Evolutionary conservation across 2,113 vertebrate genomes (phyloP), one percentile per base, ranked within the genome.

Genomic region (Nerophis ophidion): DNA sequence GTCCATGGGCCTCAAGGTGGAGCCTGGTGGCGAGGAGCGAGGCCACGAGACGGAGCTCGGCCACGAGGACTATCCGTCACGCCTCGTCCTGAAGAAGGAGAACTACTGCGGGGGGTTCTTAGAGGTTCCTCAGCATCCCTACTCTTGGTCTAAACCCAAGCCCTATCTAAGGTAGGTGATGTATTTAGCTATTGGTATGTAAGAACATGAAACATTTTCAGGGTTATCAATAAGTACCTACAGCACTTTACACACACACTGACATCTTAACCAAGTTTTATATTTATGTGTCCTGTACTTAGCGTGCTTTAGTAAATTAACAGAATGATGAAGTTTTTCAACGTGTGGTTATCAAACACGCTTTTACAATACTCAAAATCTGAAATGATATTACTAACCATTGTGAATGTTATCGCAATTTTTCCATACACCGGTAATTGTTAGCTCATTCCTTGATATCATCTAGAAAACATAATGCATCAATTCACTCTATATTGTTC

Each of bases 131-230:
- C 95, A 94, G 82, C 90, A 92, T 66, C 91, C 93, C 0, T 98
- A 94, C 83, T 90, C 89, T 42, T 98, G 96, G 96, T 91, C 91
- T 65, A 93, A 95, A 86, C 94, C 95, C 79, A 96, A 95, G 87
- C 86, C 94, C 63, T 96, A 95, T 70, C 71, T 93, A 91, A 98
- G 96, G 96, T 98, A 87, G 80, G 91, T 62, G 7, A n/a, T 48
- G 13, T 35, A 48, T 9, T 44, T 11, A 44, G 40, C 40, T 11
- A 44, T 12, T 26, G 26, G 26, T 26, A 26, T 26, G 26, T 26
- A 26, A 26, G 26, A 26, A 26, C 26, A 26, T 26, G 26, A 26
- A 26, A 26, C 3, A 26, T 26, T 1, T 3, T 26, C 26, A 26
- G 1, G 26, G 2, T 26, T 26, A 26, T 26, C 26, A 1, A 26